Conservation (phyloP, 2,888 invertebrate genomes). For the Phytoseiulus persimilis region DNA sequence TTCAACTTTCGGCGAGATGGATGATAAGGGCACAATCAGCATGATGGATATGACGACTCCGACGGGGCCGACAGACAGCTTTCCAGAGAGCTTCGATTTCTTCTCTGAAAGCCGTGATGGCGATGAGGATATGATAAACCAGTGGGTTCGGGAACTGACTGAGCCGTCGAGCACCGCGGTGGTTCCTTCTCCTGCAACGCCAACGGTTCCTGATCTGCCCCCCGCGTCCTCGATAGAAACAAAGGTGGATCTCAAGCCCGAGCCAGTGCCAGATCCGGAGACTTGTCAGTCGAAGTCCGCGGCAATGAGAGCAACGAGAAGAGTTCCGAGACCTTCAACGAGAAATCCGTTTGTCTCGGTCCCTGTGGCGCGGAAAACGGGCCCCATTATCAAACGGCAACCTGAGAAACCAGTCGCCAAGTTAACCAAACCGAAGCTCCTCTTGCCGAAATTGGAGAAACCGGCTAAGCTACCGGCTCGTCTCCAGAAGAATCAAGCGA, state of each 20-base stretch:
- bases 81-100: not conserved
- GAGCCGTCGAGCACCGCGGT: not conserved
- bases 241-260: not conserved
- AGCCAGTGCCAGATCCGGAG: not conserved
- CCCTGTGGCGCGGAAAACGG: not conserved
- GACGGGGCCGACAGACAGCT: not conserved
- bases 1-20: not conserved
- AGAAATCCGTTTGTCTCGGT: not conserved
- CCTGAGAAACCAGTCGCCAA: not conserved
- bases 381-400: not conserved
- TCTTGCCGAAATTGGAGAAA: not conserved
- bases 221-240: not conserved
- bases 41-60: not conserved
- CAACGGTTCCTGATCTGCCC: not conserved
- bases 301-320: not conserved
- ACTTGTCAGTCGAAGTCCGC: not conserved
- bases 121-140: not conserved
- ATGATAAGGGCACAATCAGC: not conserved
- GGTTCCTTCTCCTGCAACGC: not conserved
- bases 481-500: constrained; percentile 21
- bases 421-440: not conserved
- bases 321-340: not conserved
- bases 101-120: not conserved
- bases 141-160: not conserved
- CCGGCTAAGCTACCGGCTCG: not conserved